Conservation (phyloP, 1,140 invertebrate genomes). For the Ceratitis capitata region DNA sequence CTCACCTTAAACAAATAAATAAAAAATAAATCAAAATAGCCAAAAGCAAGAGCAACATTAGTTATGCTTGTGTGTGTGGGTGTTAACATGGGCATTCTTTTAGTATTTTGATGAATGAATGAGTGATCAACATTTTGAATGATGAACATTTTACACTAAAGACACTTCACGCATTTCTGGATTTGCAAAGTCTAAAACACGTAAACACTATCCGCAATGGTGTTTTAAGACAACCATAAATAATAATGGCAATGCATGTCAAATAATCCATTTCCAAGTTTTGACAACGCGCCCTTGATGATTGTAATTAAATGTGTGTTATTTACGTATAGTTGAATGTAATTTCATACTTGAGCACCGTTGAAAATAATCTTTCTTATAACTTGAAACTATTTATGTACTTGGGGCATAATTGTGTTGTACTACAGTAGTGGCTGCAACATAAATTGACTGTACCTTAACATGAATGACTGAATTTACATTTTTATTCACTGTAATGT, state of each 20-base stretch:
- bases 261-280: neutral
- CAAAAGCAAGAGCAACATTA: no score
- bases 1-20: neutral
- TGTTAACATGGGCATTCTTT: neutral
- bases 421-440: no score
- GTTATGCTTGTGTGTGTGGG: neutral
- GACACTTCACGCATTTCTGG: neutral
- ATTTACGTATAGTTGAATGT: neutral
- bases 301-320: neutral
- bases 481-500: no score
- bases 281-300: neutral
- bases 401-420: no score
- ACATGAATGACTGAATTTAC: no score
- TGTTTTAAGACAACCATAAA: neutral
- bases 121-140: constrained; percentile 3
- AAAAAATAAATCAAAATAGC: no score
- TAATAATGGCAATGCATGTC: neutral
- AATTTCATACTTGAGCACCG: neutral
- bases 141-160: neutral
- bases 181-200: neutral
- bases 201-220: no score
- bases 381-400: neutral
- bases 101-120: neutral
- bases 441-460: no score
- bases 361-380: neutral